phyloP scores from a whole-genome alignment of 2,797 vertebrate genomes.

The Poliocrania exsul region DNA sequence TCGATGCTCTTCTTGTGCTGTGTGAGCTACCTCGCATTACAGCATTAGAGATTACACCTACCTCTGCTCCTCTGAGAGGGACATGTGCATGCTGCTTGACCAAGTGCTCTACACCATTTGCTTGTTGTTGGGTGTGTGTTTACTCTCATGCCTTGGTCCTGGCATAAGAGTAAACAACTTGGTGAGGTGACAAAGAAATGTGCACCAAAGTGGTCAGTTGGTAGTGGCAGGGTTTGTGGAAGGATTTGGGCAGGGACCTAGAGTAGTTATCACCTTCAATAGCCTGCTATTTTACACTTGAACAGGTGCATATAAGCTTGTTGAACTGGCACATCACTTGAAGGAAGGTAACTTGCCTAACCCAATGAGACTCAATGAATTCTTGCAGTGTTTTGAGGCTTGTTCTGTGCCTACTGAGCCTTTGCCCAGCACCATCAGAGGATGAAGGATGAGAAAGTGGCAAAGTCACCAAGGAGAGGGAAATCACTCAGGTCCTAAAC shows the following conservation, averaged over 20 bases:
- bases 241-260: neutral
- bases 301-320: neutral
- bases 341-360: neutral
- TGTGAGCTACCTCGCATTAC: neutral
- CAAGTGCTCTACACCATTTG: rapidly evolving
- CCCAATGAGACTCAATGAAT: rapidly evolving
- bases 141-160: neutral
- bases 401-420: neutral
- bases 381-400: neutral
- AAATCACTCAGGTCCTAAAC: neutral
- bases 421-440: neutral
- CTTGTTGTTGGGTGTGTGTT: neutral
- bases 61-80: neutral
- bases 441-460: neutral
- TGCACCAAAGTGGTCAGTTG: rapidly evolving
- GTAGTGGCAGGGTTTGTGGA: neutral
- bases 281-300: neutral
- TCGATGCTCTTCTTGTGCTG: neutral
- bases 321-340: neutral
- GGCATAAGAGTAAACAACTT: neutral
- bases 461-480: neutral
- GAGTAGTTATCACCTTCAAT: rapidly evolving
- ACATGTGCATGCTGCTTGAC: neutral
- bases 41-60: neutral
- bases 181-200: neutral